These are phyloP conservation scores for Anticlea derivata DNA, from an alignment of 2,888 invertebrate genomes.

Conservation along the genomic window DNA sequence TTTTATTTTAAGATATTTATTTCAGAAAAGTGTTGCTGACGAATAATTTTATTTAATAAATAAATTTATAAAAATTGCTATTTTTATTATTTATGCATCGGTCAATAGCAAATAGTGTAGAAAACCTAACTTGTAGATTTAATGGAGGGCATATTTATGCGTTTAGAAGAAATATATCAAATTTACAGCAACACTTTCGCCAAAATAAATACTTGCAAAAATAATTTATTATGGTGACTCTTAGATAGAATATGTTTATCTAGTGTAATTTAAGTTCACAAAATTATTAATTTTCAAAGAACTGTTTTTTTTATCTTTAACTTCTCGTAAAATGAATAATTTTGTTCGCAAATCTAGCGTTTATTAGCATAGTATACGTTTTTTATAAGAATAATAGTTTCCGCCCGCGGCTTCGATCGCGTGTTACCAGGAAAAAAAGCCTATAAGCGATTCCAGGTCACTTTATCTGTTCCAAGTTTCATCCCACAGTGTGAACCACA, in stretches of 20 bases:
- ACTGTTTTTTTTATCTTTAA: too few species aligned
- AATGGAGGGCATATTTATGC: slow-evolving; percentile 23
- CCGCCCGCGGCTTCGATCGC: too few species aligned
- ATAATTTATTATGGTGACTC: slow-evolving; percentile 26
- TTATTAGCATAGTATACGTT: slow-evolving; percentile 28
- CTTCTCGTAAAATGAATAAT: slow-evolving; percentile 46
- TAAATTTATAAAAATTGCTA: neutral
- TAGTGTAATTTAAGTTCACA: slow-evolving; percentile 1
- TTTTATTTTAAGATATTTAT: slow-evolving; percentile 33
- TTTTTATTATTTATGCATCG: neutral
- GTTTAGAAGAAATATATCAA: slow-evolving; percentile 3
- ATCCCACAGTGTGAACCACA: too few species aligned
- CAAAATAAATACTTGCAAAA: slow-evolving; percentile 5
- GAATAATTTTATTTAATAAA: neutral
- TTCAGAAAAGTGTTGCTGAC: slow-evolving; percentile 21
- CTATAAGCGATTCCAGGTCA: too few species aligned
- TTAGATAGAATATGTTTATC: slow-evolving; percentile 7
- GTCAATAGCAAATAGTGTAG: slow-evolving; percentile 16
- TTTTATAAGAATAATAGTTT: slow-evolving; percentile 37
- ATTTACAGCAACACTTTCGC: slow-evolving; percentile 19
- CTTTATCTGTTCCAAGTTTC: too few species aligned
- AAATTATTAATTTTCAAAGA: slow-evolving; percentile 36
- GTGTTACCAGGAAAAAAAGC: too few species aligned
- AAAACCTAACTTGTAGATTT: slow-evolving; percentile 20
- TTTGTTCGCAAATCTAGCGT: slow-evolving; percentile 30